Conservation (phyloP, 2,797 vertebrate genomes). For the Carcharodon carcharias region DNA sequence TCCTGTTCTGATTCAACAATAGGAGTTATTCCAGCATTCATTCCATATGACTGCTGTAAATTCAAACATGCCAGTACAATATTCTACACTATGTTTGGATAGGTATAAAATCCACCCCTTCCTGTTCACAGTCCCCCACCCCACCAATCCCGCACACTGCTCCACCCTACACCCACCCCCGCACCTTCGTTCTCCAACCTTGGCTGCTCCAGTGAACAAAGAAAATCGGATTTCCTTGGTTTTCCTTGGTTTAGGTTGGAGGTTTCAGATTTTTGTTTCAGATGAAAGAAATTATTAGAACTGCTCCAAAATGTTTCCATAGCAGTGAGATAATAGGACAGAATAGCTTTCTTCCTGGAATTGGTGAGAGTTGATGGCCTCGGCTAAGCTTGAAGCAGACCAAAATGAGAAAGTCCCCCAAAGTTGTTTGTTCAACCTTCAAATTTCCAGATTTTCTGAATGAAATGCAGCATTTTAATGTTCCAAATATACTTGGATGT, state of each 20-base stretch:
- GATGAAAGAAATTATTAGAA: constrained; percentile 17
- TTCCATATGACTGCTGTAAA: background rate
- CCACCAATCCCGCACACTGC: background rate
- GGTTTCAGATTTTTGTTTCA: constrained; percentile 8
- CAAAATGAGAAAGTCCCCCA: background rate
- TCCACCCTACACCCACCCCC: background rate
- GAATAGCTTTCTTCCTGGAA: background rate
- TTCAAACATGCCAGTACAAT: background rate
- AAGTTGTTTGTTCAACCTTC: background rate
- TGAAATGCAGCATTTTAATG: background rate
- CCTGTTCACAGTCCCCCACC: background rate
- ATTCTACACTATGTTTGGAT: background rate
- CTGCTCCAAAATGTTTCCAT: background rate
- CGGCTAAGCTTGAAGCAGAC: background rate
- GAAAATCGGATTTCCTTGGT: background rate
- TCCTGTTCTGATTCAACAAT: constrained; percentile 31
- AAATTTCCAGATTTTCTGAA: background rate
- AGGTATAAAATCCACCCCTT: background rate
- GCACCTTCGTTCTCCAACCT: background rate
- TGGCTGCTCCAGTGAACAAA: background rate
- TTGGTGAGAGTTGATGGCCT: background rate
- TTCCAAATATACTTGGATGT: background rate
- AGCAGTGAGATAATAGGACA: background rate
- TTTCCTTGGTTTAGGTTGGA: constrained; percentile 12
- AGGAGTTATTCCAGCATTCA: constrained; percentile 10